A percentile compares a stretch with the other conserved stretches of the same genome.
These are phyloP conservation scores for Drosophila ananassae DNA, from an alignment of 1,140 invertebrate genomes.

Conservation along the genomic window DNA sequence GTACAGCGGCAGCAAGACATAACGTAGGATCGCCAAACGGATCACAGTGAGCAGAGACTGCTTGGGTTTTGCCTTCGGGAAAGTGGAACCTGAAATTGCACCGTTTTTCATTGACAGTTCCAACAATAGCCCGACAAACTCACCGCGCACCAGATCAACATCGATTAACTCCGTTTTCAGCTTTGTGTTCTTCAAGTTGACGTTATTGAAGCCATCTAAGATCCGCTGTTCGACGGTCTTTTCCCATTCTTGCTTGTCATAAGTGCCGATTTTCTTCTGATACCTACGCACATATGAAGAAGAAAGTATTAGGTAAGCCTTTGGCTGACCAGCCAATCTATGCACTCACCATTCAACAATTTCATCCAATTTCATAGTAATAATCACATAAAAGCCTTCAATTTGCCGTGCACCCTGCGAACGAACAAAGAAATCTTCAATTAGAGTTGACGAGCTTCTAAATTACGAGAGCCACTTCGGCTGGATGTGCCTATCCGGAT, in stretches of 20 bases:
- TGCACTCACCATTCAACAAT: constrained; percentile 79
- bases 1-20: constrained; percentile 92
- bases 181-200: constrained; percentile 94
- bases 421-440: constrained; percentile 30
- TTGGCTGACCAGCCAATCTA: too few relatives aligned
- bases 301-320: constrained; percentile 1
- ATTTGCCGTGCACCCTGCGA: constrained; percentile 57
- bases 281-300: constrained; percentile 86
- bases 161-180: constrained; percentile 97
- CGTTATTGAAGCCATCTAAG: constrained; percentile 92
- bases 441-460: constrained; percentile 8
- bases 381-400: constrained; percentile 66
- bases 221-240: constrained; percentile 95
- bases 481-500: constrained; percentile 21
- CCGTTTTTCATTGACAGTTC: neutral
- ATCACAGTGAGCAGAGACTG: constrained; percentile 93
- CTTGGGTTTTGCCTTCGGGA: constrained; percentile 96
- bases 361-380: constrained; percentile 84
- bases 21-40: constrained; percentile 90
- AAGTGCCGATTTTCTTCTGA: constrained; percentile 97
- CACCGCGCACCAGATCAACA: constrained; percentile 95
- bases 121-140: neutral
- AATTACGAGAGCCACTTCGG: constrained; percentile 12
- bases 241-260: constrained; percentile 98
- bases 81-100: constrained; percentile 90